A percentile compares a stretch with the other conserved stretches of the same genome.
Evolutionary conservation across 2,888 invertebrate species (phyloP).

Genomic region (Theristus sp.): DNA sequence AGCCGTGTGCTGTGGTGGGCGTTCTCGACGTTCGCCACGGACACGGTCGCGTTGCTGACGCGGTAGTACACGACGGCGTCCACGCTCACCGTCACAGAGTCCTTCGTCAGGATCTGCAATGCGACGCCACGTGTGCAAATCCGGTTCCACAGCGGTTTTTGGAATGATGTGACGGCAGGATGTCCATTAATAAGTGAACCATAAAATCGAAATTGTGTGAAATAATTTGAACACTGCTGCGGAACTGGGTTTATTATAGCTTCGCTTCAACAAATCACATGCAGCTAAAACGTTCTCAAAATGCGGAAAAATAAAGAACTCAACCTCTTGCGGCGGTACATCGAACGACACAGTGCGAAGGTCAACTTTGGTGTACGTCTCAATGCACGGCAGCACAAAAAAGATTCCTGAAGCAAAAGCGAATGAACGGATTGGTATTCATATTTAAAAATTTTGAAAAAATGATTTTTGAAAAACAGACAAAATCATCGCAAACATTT

Average conservation of each 20-base stretch:
- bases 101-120: slow-evolving; percentile 74
- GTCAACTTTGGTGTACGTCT: slow-evolving; percentile 66
- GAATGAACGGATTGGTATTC: too few relatives aligned
- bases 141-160: too few relatives aligned
- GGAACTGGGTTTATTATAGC: too few relatives aligned
- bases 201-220: too few relatives aligned
- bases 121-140: too few relatives aligned
- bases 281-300: not conserved
- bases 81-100: slow-evolving; percentile 88
- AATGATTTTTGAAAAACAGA: slow-evolving; percentile 9
- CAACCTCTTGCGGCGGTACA: slow-evolving; percentile 88
- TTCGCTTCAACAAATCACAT: too few relatives aligned
- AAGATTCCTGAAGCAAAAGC: slow-evolving; percentile 70
- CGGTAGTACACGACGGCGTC: slow-evolving; percentile 49
- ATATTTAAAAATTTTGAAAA: too few relatives aligned
- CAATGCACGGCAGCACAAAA: slow-evolving; percentile 83
- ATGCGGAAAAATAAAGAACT: too few relatives aligned
- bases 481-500: not conserved
- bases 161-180: too few relatives aligned
- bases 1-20: slow-evolving; percentile 42
- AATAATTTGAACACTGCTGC: too few relatives aligned
- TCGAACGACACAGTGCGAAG: slow-evolving; percentile 83
- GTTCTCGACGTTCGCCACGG: slow-evolving; percentile 90
- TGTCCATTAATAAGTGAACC: too few relatives aligned
- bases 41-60: slow-evolving; percentile 85